Conservation (phyloP, 2,113 vertebrate species). For the Potamarius usumacintae region DNA sequence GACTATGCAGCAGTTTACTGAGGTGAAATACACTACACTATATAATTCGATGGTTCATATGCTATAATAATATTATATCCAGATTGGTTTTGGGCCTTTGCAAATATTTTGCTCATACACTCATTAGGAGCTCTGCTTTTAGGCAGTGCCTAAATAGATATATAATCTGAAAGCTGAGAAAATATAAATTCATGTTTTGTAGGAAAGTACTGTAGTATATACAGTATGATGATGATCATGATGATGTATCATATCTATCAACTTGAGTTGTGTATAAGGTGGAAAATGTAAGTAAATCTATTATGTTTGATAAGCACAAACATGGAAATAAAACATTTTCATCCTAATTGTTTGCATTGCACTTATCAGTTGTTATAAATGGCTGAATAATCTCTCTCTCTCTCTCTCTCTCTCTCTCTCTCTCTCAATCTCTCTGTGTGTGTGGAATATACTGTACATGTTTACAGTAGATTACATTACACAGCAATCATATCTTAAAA, state of each 20-base stretch:
- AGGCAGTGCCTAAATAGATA: too few relatives aligned
- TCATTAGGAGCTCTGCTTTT: too few relatives aligned
- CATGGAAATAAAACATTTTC: conserved; percentile 4
- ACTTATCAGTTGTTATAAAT: neutral
- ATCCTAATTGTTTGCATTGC: neutral
- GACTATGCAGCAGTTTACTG: too few relatives aligned
- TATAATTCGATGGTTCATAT: too few relatives aligned
- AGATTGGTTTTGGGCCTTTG: too few relatives aligned
- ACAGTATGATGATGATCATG: too few relatives aligned
- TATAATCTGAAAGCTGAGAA: neutral
- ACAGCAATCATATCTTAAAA: neutral
- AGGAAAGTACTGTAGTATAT: too few relatives aligned
- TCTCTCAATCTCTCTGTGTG: too few relatives aligned
- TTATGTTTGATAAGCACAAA: conserved; percentile 23
- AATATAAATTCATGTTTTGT: neutral
- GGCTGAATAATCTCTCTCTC: neutral
- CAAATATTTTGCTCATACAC: too few relatives aligned
- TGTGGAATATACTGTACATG: neutral
- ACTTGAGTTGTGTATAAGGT: neutral
- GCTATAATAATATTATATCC: too few relatives aligned
- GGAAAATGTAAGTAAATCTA: neutral
- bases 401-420: conserved; percentile 4
- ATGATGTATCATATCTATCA: neutral
- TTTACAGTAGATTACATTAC: neutral
- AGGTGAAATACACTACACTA: too few relatives aligned